A percentile compares a stretch with the other conserved stretches of the same genome.
Conservation (phyloP, 2,113 vertebrate genomes). For the Peromyscus maniculatus region DNA sequence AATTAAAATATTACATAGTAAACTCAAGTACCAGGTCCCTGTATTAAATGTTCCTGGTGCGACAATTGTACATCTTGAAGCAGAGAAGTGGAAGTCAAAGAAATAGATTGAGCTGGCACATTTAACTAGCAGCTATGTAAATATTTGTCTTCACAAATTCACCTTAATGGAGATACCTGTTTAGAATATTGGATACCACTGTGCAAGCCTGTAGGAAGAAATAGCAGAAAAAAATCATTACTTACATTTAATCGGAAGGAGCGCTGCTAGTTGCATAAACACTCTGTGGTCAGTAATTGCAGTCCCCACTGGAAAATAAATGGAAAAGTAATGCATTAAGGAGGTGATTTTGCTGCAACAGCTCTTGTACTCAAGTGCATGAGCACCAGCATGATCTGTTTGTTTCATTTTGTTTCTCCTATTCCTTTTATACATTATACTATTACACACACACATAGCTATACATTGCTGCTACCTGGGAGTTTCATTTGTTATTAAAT, state of each 20-base stretch:
- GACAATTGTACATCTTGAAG: conserved; percentile 4
- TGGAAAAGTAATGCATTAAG: background rate
- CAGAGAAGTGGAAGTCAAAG: background rate
- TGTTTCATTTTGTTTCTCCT: background rate
- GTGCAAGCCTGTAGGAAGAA: conserved; percentile 2
- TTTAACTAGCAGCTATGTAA: background rate
- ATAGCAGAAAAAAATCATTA: conserved; percentile 27
- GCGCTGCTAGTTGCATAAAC: conserved; percentile 14
- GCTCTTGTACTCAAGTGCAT: background rate
- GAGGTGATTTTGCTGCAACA: background rate
- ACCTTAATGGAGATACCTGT: background rate
- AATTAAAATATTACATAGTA: conserved; percentile 21
- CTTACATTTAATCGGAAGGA: conserved; percentile 60
- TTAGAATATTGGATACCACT: conserved; percentile 31
- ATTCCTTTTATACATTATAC: background rate
- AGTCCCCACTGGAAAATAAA: conserved; percentile 50
- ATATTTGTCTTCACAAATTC: conserved; percentile 58
- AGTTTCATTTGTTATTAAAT: background rate
- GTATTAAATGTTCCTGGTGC: background rate
- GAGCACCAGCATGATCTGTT: background rate
- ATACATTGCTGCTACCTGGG: background rate
- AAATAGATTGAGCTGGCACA: background rate
- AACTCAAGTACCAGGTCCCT: background rate
- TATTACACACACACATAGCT: background rate
- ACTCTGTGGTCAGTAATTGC: conserved; percentile 63